These are phyloP conservation scores for Nautilus pompilius DNA, from an alignment of 1,140 invertebrate species.

Conservation along the genomic window DNA sequence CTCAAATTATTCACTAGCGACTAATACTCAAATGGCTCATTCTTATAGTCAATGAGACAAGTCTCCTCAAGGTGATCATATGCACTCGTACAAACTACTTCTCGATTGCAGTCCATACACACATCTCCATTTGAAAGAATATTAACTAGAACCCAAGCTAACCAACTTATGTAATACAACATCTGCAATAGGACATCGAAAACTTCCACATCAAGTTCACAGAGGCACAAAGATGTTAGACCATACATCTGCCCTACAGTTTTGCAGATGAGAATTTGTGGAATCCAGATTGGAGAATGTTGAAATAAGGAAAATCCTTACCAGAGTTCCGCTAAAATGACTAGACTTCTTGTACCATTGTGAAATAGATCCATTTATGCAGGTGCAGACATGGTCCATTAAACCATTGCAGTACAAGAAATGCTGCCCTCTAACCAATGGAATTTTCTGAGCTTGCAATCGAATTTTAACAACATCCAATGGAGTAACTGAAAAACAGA, in stretches of 20 bases:
- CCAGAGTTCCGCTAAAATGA: constrained; percentile 87
- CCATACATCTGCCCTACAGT: background rate
- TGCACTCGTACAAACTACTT: too few relatives aligned
- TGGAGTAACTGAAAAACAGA: constrained; percentile 77
- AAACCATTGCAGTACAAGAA: constrained; percentile 97
- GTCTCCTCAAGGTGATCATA: too few relatives aligned
- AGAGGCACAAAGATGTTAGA: background rate
- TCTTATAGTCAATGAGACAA: too few relatives aligned
- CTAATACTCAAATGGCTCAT: too few relatives aligned
- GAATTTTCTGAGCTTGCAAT: constrained; percentile 89
- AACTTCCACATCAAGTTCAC: background rate
- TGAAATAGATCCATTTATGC: constrained; percentile 58
- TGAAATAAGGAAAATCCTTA: constrained; percentile 56
- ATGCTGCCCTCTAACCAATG: constrained; percentile 76
- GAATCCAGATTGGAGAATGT: background rate
- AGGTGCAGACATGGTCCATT: constrained; percentile 99
- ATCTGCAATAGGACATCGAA: too few relatives aligned
- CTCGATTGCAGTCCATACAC: background rate
- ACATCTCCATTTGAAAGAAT: background rate
- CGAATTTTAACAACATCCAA: constrained; percentile 98
- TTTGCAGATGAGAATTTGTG: background rate
- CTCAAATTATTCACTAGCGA: too few relatives aligned
- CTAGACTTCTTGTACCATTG: constrained; percentile 40
- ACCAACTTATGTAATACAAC: too few relatives aligned
- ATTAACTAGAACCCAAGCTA: background rate